phyloP scores from a whole-genome alignment of 23 tunicate species.

The Trididemnum miniatum region DNA sequence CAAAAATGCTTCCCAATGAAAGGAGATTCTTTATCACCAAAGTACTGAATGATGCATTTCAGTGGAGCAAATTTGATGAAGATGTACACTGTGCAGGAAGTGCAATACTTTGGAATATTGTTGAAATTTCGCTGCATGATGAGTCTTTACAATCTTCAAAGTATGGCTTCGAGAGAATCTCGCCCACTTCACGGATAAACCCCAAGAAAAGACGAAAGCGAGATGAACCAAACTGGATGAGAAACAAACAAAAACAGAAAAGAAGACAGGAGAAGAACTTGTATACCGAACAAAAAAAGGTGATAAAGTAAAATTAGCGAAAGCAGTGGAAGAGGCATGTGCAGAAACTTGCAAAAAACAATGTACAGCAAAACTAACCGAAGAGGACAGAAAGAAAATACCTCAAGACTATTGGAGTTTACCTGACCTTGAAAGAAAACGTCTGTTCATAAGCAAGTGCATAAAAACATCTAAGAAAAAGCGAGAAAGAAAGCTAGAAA shows the following conservation, averaged over 20 bases:
- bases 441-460: not conserved
- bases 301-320: not conserved
- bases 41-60: not conserved
- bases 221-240: not conserved
- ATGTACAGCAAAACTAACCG: not conserved
- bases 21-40: not conserved
- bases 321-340: not conserved
- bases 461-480: not conserved
- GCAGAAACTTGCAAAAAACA: not conserved
- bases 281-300: not conserved
- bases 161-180: not conserved
- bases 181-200: not conserved
- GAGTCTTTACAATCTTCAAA: not conserved
- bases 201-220: constrained; percentile 5
- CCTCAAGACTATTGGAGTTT: not conserved
- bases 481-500: not conserved
- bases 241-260: not conserved
- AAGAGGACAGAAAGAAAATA: constrained; percentile 1
- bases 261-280: not conserved
- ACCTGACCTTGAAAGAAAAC: not conserved
- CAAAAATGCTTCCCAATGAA: not conserved
- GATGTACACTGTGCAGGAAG: not conserved
- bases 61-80: not conserved
- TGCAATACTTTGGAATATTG: not conserved
- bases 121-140: not conserved